These are phyloP conservation scores for Drosophila subsilvestris DNA, from an alignment of 2,888 invertebrate genomes.

Conservation along the genomic window DNA sequence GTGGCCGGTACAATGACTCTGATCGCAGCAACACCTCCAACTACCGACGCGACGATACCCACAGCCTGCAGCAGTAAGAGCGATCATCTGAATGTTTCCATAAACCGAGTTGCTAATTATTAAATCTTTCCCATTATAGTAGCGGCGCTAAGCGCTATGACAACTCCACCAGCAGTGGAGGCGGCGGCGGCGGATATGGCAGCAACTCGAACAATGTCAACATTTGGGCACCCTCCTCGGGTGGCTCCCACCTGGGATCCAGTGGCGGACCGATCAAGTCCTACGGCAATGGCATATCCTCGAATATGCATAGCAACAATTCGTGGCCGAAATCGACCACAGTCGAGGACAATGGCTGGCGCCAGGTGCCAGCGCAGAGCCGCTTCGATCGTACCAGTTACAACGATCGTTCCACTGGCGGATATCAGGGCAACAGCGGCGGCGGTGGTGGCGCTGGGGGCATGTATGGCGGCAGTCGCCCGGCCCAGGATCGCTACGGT, in stretches of 20 bases:
- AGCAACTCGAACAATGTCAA: constrained; percentile 66
- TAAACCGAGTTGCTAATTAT: neutral
- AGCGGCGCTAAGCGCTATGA: constrained; percentile 82
- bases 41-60: constrained; percentile 77
- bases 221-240: constrained; percentile 74
- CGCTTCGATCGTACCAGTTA: constrained; percentile 83
- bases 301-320: constrained; percentile 74
- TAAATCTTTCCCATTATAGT: neutral
- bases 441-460: constrained; percentile 61
- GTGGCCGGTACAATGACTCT: constrained; percentile 75
- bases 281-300: constrained; percentile 81
- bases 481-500: constrained; percentile 82
- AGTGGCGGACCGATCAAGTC: constrained; percentile 79
- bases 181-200: constrained; percentile 68
- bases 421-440: constrained; percentile 69
- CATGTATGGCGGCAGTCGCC: constrained; percentile 78
- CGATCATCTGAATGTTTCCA: neutral
- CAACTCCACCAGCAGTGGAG: constrained; percentile 60
- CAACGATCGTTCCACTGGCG: constrained; percentile 83
- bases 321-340: constrained; percentile 80
- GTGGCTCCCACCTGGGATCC: constrained; percentile 65
- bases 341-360: constrained; percentile 80
- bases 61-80: constrained; percentile 62
- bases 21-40: constrained; percentile 74
- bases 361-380: constrained; percentile 81